phyloP scores from a whole-genome alignment of 1,140 invertebrate genomes.

The Nasonia vitripennis region DNA sequence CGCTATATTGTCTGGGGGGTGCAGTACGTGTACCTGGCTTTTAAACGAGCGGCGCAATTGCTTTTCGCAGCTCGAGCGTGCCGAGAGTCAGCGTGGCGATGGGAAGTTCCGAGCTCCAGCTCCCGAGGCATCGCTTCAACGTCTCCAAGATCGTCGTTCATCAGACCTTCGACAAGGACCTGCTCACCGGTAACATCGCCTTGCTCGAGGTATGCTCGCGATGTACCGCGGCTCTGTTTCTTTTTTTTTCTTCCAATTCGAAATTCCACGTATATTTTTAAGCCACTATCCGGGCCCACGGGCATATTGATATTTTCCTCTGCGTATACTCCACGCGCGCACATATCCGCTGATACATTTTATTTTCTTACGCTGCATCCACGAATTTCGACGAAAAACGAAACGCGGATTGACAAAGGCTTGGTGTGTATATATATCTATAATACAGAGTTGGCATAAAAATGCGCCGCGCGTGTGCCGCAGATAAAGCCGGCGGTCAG shows the following conservation, averaged over 20 bases:
- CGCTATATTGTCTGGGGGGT: background rate
- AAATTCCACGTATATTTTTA: no score
- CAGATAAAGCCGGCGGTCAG: constrained; percentile 54
- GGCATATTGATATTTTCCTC: no score
- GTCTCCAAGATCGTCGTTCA: constrained; percentile 57
- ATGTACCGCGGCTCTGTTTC: constrained; percentile 4
- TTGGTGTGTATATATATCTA: no score
- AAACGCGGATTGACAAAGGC: no score
- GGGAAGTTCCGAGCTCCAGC: constrained; percentile 10
- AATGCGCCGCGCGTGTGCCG: background rate
- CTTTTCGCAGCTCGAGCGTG: constrained; percentile 36
- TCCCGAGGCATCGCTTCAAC: constrained; percentile 41
- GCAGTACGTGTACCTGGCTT: background rate
- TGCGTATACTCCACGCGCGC: no score
- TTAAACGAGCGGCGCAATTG: background rate
- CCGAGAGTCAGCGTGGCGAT: constrained; percentile 32
- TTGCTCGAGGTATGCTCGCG: constrained; percentile 65
- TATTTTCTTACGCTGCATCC: no score
- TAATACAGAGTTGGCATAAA: no score
- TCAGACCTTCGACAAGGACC: constrained; percentile 58
- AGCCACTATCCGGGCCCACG: no score
- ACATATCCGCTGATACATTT: no score
- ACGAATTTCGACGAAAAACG: no score
- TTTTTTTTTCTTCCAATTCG: background rate
- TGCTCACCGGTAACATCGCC: constrained; percentile 73